phyloP scores from a whole-genome alignment of 2,113 vertebrate genomes.

The Tachysurus vachellii region DNA sequence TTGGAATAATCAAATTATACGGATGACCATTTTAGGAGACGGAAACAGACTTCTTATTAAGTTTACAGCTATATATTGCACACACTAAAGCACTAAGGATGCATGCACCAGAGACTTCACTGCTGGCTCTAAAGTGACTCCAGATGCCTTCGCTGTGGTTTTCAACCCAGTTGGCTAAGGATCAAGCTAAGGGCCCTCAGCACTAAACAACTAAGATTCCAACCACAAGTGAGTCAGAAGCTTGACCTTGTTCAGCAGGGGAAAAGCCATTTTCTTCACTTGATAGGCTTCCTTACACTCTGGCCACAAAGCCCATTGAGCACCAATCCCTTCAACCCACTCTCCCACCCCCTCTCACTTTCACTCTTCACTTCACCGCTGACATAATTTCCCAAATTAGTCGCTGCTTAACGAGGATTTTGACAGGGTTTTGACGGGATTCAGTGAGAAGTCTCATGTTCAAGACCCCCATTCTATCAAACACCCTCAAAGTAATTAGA shows the following conservation, averaged over 20 bases:
- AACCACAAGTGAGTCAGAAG: slow-evolving; percentile 58
- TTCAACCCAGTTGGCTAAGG: slow-evolving; percentile 57
- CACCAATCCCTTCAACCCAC: slow-evolving; percentile 2
- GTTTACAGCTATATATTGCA: slow-evolving; percentile 55
- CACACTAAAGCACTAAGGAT: slow-evolving; percentile 50
- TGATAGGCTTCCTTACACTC: slow-evolving; percentile 59
- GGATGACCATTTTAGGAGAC: slow-evolving; percentile 50
- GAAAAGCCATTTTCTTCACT: slow-evolving; percentile 59
- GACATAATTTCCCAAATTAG: slow-evolving; percentile 78
- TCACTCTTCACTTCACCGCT: slow-evolving; percentile 79
- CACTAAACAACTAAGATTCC: slow-evolving; percentile 58
- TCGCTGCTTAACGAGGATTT: slow-evolving; percentile 72
- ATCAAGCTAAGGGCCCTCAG: slow-evolving; percentile 58
- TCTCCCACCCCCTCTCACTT: slow-evolving; percentile 47
- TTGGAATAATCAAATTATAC: slow-evolving; percentile 61
- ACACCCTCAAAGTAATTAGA: slow-evolving; percentile 83
- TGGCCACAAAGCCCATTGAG: slow-evolving; percentile 23
- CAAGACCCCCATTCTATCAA: slow-evolving; percentile 70
- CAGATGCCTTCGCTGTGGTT: slow-evolving; percentile 63
- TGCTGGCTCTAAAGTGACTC: slow-evolving; percentile 54
- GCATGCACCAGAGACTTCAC: slow-evolving; percentile 49
- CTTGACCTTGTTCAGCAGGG: slow-evolving; percentile 64
- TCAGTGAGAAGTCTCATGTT: slow-evolving; percentile 76
- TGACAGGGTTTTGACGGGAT: slow-evolving; percentile 74
- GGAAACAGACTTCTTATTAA: slow-evolving; percentile 45